Evolutionary conservation across 2,797 vertebrate species (phyloP), one percentile per base, ranked within the genome.

Genomic region (Sylvilagus floridanus): DNA sequence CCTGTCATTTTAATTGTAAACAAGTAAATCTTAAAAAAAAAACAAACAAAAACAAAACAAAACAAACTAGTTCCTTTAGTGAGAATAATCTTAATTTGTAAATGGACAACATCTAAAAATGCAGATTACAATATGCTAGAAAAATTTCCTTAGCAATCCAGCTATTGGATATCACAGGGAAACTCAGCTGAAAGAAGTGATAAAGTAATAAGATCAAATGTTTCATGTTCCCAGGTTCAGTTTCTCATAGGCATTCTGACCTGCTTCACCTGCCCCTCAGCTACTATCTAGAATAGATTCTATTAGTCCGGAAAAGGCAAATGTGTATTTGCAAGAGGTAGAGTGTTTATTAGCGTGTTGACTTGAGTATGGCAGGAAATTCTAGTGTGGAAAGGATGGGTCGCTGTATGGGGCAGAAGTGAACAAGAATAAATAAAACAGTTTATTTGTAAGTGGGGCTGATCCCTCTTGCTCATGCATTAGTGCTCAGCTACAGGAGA

Each of bases 381-480:
- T 90, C 28, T n/a, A 0, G 12, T 96, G 65, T 97, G 89, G 79
- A 91, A 97, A 96, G 88, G 77, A 82, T 93, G 76, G 71, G 35
- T 95, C 57, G 11, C 50, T 8, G 1, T 91, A 7, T 28, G 0
- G 93, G 85, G 73, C 81, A 96, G n/a, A 97, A 96, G 57, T 94
- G 84, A 97, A 84, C 4, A 90, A 73, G 57, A 91, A 97, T 96
- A 95, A 97, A 98, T 94, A 95, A 97, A 97, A 83, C 82, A 96
- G 87, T 97, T 98, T 96, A 94, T 98, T 98, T 98, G 92, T 97
- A 96, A 98, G 84, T 96, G 86, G 84, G 90, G n/a, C 87, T 96
- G 96, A 97, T 98, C 95, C 92, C n/a, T 98, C 95, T 96, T 97
- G 95, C 96, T 97, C 95, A 84, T 96, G 96, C 98, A 97, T 98